Conservation (phyloP, 2,797 vertebrate species). For the Knipowitschia caucasica region DNA sequence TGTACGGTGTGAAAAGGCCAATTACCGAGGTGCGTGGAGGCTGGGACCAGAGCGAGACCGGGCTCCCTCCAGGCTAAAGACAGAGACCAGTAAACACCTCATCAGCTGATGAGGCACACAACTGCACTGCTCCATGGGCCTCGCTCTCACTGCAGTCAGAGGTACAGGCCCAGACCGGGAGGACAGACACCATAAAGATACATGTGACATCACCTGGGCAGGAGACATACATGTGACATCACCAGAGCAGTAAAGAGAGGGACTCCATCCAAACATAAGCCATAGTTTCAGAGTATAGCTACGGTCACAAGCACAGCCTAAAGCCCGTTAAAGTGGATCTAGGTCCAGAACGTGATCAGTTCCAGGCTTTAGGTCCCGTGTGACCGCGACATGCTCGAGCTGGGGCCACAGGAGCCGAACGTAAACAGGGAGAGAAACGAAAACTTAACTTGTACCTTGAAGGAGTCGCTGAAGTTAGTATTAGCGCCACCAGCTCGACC, state of each 20-base stretch:
- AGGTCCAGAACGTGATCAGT: no score
- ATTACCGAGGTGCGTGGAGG: constrained; percentile 72
- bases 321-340: no score
- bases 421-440: no score
- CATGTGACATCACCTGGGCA: background rate
- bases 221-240: no score
- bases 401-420: no score
- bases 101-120: constrained; percentile 78
- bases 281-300: background rate
- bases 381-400: no score
- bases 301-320: no score
- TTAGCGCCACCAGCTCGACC: no score
- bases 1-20: constrained; percentile 72
- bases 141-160: constrained; percentile 30
- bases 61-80: constrained; percentile 83
- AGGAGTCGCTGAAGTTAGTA: no score
- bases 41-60: constrained; percentile 60
- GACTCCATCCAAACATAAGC: background rate
- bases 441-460: no score
- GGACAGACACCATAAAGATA: constrained; percentile 10
- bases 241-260: no score
- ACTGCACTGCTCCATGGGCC: constrained; percentile 39
- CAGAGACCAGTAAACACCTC: constrained; percentile 79
- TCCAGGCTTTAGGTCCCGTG: no score
- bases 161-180: constrained; percentile 14